A percentile compares a stretch with the other conserved stretches of the same genome.
Evolutionary conservation across 23 tunicate genomes (phyloP).

Genomic region (Styela clava): DNA sequence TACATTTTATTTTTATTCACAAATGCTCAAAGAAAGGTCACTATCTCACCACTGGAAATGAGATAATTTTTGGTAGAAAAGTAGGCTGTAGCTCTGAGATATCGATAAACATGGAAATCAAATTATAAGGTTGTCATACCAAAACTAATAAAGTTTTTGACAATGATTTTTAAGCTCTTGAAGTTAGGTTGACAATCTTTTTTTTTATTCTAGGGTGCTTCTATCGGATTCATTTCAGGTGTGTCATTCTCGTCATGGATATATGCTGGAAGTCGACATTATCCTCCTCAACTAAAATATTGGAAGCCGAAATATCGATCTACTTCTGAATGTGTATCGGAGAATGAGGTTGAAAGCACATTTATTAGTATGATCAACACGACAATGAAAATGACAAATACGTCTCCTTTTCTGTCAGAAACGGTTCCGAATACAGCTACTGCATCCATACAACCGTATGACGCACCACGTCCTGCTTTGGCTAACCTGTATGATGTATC

Average conservation of each 20-base stretch:
- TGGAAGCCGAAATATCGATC: conserved; percentile 11
- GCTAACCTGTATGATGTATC: conserved; percentile 53
- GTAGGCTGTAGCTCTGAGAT: too few species aligned
- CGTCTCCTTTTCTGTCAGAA: background rate
- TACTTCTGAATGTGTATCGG: background rate
- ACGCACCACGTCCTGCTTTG: conserved; percentile 31
- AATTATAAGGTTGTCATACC: too few species aligned
- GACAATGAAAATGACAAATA: background rate
- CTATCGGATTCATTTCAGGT: conserved; percentile 12
- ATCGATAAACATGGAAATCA: too few species aligned
- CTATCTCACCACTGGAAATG: background rate
- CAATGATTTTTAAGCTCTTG: too few species aligned
- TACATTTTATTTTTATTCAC: too few species aligned
- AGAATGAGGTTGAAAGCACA: too few species aligned
- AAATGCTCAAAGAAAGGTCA: too few species aligned
- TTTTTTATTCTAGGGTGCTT: background rate
- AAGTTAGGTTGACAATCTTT: too few species aligned
- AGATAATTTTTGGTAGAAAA: too few species aligned
- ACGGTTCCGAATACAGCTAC: conserved; percentile 7
- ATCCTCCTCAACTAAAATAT: conserved; percentile 11
- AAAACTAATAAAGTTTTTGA: too few species aligned
- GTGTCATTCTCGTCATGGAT: conserved; percentile 7
- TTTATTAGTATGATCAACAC: background rate
- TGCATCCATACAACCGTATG: background rate
- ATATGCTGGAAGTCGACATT: background rate